These are phyloP conservation scores for Pachyramphus minor DNA, from an alignment of 2,113 vertebrate species.

Conservation along the genomic window DNA sequence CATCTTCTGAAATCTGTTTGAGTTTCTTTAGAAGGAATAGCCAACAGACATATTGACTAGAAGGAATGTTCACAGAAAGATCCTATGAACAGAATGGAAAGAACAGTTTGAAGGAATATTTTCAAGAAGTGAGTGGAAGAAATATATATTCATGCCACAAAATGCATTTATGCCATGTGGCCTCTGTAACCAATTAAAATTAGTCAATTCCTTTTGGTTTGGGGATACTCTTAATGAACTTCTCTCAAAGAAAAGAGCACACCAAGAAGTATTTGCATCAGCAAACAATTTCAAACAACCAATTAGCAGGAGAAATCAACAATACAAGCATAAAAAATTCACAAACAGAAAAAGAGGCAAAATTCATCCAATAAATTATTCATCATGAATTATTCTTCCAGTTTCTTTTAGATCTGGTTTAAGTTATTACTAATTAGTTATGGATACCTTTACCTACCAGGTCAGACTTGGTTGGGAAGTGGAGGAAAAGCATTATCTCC, in stretches of 20 bases:
- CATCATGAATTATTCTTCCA: conserved; percentile 2
- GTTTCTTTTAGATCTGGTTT: conserved; percentile 6
- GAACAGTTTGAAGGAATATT: neutral
- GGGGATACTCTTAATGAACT: conserved; percentile 33
- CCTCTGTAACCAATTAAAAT: conserved; percentile 47
- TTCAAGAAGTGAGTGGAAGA: neutral
- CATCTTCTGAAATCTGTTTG: neutral
- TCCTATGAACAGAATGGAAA: neutral
- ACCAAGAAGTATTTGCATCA: conserved; percentile 38
- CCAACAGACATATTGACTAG: neutral
- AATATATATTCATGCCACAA: neutral
- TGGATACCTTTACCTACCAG: neutral
- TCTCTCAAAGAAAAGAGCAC: conserved; percentile 6
- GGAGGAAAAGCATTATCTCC: neutral
- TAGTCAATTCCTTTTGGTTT: neutral
- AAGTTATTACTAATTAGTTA: neutral
- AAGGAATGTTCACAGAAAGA: neutral
- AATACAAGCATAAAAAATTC: conserved; percentile 3
- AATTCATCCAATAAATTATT: conserved; percentile 55
- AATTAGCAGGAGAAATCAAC: conserved; percentile 55
- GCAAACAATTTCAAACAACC: conserved; percentile 52
- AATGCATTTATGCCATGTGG: conserved; percentile 3
- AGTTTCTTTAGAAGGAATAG: neutral
- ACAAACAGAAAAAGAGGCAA: conserved; percentile 24
- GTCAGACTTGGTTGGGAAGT: neutral